Evolutionary conservation across 2,797 vertebrate species (phyloP), one percentile per base, ranked within the genome.

Genomic region (Artibeus jamaicensis): DNA sequence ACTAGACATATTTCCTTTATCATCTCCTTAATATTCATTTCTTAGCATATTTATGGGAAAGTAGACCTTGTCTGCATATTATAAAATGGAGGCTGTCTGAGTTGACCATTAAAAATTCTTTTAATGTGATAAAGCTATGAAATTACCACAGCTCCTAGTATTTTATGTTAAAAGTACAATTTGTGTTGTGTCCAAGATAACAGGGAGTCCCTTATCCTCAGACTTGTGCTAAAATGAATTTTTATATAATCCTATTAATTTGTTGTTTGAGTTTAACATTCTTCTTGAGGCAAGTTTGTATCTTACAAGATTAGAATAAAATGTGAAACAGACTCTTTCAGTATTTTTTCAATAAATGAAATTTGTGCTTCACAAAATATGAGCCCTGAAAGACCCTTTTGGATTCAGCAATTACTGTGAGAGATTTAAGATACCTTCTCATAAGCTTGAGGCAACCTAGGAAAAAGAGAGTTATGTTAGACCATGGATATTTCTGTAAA

Each of bases 21-120:
- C 39, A 76, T 22, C 24, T 97, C 39, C 93, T 96, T 91, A 95
- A 88, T 96, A 88, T 77, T 97, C 65, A 96, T 92, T 97, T 78
- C 2, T 55, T 95, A 50, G 44, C 59, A 94, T 48, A 96, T 93
- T 91, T 5, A 21, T 94, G 93, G 94, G 84, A 83, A 94, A 90
- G 32, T 89, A 22, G 42, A 2, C 29, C 26, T 14, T 86, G 74
- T 93, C 96, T 97, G 9, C 42, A 78, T 95, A 82, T 85, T 94
- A 86, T 95, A 92, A 98, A 96, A 93, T 96, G 83, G 88, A 93
- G 79, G 67, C 62, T 39, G 57, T 62, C 90, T 94, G 92, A 94
- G 74, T 95, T 95, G 42, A 21, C 90, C 6, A 50, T 96, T 87
- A 96, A 85, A 74, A 15, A 73, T 83, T 90, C 93, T 86, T 93